Evolutionary conservation across 2,113 vertebrate species (phyloP).

Genomic region (Oncorhynchus gorbuscha): DNA sequence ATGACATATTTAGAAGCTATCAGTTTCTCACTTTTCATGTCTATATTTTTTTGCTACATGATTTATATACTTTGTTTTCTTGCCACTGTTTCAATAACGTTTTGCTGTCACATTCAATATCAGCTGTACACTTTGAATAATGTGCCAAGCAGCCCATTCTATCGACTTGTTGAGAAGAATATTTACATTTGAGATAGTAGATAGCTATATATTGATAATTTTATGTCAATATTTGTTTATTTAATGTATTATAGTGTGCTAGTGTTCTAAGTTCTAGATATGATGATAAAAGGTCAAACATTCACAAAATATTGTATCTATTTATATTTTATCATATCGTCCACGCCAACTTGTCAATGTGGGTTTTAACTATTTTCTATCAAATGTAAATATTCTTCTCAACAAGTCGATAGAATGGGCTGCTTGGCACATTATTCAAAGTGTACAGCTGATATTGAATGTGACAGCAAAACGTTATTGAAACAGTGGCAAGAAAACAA

Average conservation of each 20-base stretch:
- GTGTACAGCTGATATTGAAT: slow-evolving; percentile 12
- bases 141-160: not conserved
- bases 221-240: no score
- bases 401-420: not conserved
- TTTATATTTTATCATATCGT: no score
- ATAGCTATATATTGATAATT: slow-evolving; percentile 12
- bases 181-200: not conserved
- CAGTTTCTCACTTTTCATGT: slow-evolving; percentile 9
- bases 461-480: slow-evolving; percentile 32
- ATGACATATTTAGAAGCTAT: slow-evolving; percentile 14
- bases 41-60: slow-evolving; percentile 1
- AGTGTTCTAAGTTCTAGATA: no score
- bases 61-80: slow-evolving; percentile 22
- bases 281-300: no score
- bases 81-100: slow-evolving; percentile 26
- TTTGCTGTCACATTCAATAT: slow-evolving; percentile 22
- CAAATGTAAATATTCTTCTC: not conserved
- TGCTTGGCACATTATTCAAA: slow-evolving; percentile 19
- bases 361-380: not conserved
- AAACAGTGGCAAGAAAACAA: slow-evolving; percentile 14
- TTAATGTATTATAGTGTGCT: no score
- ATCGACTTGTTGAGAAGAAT: slow-evolving; percentile 2
- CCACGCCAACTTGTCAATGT: no score
- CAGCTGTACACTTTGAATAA: slow-evolving; percentile 24
- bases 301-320: no score